phyloP scores from a whole-genome alignment of 92 coral and sea anemone species.

The Metridium senile region DNA sequence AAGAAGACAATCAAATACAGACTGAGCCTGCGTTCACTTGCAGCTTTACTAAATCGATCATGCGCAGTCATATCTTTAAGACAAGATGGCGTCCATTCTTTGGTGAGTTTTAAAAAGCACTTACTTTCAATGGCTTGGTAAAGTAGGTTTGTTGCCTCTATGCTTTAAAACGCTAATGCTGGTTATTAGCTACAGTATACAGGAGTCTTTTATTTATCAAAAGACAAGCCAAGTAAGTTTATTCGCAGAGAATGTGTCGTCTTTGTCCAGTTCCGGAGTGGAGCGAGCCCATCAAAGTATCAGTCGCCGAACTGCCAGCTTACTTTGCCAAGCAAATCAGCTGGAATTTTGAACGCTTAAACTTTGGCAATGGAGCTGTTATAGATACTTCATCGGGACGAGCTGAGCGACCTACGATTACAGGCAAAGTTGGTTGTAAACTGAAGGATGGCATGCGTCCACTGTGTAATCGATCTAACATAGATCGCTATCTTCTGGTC shows the following conservation, averaged over 20 bases:
- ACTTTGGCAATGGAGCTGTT: conserved; percentile 92
- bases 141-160: background rate
- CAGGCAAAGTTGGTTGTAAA: conserved; percentile 83
- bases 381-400: conserved; percentile 77
- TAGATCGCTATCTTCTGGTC: conserved; percentile 91
- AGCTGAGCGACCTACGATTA: conserved; percentile 89
- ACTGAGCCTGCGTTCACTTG: conserved; percentile 5
- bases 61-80: conserved; percentile 8
- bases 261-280: conserved; percentile 95
- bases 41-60: background rate
- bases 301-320: conserved; percentile 77
- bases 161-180: background rate
- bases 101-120: conserved; percentile 20
- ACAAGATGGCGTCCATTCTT: conserved; percentile 58
- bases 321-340: conserved; percentile 91
- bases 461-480: conserved; percentile 66
- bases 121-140: background rate
- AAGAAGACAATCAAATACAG: background rate
- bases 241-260: conserved; percentile 74
- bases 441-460: conserved; percentile 87
- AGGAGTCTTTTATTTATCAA: background rate
- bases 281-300: conserved; percentile 85
- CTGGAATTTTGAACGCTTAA: conserved; percentile 96
- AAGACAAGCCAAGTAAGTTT: background rate
- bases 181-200: background rate